Base-by-base conservation (phyloP, 2,797 vertebrate genomes). In the Tangara arthus region DNA sequence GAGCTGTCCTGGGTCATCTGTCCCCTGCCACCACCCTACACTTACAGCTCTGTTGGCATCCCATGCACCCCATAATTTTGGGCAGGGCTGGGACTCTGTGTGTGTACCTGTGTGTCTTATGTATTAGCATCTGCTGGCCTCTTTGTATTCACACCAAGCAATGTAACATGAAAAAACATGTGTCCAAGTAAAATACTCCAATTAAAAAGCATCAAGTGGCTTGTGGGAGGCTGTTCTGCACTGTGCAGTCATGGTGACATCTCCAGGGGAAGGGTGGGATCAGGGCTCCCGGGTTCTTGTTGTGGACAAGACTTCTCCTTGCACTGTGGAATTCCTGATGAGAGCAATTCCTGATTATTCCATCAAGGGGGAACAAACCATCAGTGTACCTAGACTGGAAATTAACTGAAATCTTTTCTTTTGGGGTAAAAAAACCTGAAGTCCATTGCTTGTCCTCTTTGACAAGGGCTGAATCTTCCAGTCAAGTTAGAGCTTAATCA, bases 161-260 rank as follows among this genome's bases (percentile, higher is more conserved):
- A 90, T 97, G 96, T 96, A 94, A 82, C 66, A 79, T 23, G 49
- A 57, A 75, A 86, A 95, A 87, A 61, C 63, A 0, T 55, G 35
- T 81, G 91, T 93, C 89, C 80, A 28, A 90, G 77, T 8, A 1
- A 94, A 95, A 73, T 84, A 66, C 9, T 88, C 87, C 39, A 44
- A 97, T 96, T 96, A 96, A 97, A 96, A 96, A 76, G 52, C 73
- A 68, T 79, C 78, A 88, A 90, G 56, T 86, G 77, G 47, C 69
- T 70, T 64, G 42, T 68, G 87, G 77, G 89, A 91, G 49, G 63
- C 46, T 94, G 61, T 90, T 83, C 68, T 93, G 71, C 53, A 21
- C 30, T 71, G 57, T 1, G 11, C 1, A 21, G 11, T 57, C 64
- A 16, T 59, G 73, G 16, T 70, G 49, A 42, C 56, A 17, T 59